These are phyloP conservation scores for Ethmia dodecea DNA, from an alignment of 2,888 invertebrate species.

Conservation along the genomic window DNA sequence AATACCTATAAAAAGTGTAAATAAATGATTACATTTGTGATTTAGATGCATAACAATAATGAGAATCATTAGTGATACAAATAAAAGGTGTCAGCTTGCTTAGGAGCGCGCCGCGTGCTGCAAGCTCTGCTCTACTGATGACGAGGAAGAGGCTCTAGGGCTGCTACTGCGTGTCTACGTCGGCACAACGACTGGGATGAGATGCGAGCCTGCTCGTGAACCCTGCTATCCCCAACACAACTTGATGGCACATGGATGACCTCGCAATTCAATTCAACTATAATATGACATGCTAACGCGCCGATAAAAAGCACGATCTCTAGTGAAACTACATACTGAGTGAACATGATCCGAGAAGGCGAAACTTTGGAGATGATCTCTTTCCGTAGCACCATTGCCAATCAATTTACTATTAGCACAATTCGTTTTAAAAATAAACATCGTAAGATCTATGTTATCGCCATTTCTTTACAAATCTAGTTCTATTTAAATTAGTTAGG, in stretches of 20 bases:
- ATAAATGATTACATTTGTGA: too few species aligned
- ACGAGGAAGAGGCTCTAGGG: conserved; percentile 30
- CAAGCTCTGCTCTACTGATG: conserved; percentile 53
- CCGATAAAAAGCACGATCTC: conserved; percentile 53
- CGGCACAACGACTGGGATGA: background rate
- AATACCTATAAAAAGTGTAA: too few species aligned
- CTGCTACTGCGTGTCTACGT: conserved; percentile 1
- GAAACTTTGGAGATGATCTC: conserved; percentile 38
- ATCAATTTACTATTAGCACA: conserved; percentile 52
- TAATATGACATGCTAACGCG: conserved; percentile 24
- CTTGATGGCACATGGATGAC: conserved; percentile 63
- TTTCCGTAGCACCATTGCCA: conserved; percentile 68
- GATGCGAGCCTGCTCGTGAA: background rate
- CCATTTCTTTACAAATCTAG: conserved; percentile 46
- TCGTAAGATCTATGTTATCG: conserved; percentile 56
- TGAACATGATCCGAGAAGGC: conserved; percentile 41
- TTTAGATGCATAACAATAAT: background rate
- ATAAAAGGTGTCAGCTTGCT: conserved; percentile 59
- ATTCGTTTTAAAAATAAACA: conserved; percentile 43
- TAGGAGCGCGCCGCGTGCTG: conserved; percentile 58
- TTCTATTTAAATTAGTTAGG: conserved; percentile 48
- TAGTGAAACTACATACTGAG: conserved; percentile 57
- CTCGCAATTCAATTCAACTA: too few species aligned
- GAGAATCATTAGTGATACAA: too few species aligned
- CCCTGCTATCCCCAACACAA: conserved; percentile 23